Evolutionary conservation across 2,888 invertebrate species (phyloP).

Genomic region (Globia sparganii): DNA sequence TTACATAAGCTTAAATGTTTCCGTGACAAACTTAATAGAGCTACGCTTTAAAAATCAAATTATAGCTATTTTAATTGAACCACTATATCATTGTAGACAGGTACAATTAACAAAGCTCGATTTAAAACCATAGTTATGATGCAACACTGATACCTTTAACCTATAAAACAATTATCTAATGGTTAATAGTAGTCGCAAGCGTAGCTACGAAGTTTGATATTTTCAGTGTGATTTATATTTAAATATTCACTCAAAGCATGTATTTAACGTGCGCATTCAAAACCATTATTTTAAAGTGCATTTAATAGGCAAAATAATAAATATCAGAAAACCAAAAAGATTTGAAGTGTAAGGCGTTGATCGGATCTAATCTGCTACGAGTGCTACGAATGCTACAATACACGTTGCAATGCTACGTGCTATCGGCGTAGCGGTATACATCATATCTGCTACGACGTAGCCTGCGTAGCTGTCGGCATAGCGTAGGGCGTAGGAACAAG

Average conservation of each 20-base stretch:
- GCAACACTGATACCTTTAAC: not conserved
- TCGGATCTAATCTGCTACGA: not conserved
- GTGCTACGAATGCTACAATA: not conserved
- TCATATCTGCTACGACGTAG: not conserved
- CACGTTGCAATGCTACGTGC: conserved; percentile 5
- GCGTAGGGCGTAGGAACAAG: not conserved
- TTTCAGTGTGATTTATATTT: not conserved
- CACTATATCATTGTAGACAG: not conserved
- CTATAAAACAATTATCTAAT: not conserved
- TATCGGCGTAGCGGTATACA: not conserved
- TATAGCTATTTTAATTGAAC: conserved; percentile 9
- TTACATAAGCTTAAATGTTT: conserved; percentile 9
- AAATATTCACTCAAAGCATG: not conserved
- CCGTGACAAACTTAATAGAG: conserved; percentile 3
- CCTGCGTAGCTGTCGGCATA: not conserved
- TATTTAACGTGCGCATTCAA: not conserved
- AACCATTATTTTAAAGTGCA: not conserved
- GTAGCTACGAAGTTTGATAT: not conserved
- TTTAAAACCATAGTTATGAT: not conserved
- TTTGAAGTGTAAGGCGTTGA: not conserved
- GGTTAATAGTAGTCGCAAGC: not conserved
- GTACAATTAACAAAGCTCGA: not conserved
- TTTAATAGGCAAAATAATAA: not conserved
- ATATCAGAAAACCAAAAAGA: not conserved
- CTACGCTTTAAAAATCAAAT: not conserved